Percentiles rank a stretch among this genome's conserved stretches.
Conservation (phyloP, 1,140 invertebrate genomes). For the Rhopalosiphum padi region DNA sequence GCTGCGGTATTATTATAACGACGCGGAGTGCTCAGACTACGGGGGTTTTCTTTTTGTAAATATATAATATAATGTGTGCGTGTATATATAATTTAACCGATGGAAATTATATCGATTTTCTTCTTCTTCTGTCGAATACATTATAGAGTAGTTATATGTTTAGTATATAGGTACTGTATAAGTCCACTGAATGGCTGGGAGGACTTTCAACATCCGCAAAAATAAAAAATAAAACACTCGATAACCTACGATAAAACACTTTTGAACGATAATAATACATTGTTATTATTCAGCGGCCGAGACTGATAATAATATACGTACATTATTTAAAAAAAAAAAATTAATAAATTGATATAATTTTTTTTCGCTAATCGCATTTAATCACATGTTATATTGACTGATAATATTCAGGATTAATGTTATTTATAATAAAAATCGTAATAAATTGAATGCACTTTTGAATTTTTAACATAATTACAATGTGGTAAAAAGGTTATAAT, state of each 20-base stretch:
- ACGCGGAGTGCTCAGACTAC: background rate
- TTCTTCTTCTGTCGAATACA: background rate
- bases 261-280: background rate
- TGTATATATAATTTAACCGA: slow-evolving; percentile 8
- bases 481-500: background rate
- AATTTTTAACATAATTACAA: background rate
- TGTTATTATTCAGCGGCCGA: background rate
- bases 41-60: background rate
- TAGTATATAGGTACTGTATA: background rate
- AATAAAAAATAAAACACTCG: background rate
- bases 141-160: background rate
- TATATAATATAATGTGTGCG: background rate
- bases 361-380: background rate
- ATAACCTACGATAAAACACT: background rate
- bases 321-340: background rate
- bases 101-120: slow-evolving; percentile 8
- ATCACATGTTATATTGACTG: background rate
- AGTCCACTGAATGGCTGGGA: background rate
- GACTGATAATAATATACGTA: background rate
- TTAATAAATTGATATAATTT: background rate
- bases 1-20: background rate
- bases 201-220: background rate
- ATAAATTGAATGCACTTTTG: background rate
- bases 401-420: background rate
- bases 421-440: background rate